phyloP scores from a whole-genome alignment of 1,140 invertebrate genomes.

The Propsilocerus akamusi region DNA sequence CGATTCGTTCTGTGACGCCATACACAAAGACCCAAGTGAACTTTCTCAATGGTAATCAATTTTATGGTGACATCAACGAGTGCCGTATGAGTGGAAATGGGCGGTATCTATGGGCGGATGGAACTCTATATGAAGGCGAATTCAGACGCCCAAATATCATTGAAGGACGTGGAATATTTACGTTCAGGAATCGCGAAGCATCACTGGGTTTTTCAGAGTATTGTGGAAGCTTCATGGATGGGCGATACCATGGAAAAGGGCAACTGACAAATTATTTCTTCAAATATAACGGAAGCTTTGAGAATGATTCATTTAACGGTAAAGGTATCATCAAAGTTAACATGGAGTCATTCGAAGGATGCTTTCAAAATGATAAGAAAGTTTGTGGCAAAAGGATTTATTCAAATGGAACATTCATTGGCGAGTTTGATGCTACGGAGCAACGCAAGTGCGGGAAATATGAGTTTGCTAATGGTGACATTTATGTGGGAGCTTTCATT shows the following conservation, averaged over 20 bases:
- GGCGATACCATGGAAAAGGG: neutral
- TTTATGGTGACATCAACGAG: neutral
- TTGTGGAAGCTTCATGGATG: neutral
- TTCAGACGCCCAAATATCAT: neutral
- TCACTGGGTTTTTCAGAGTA: neutral
- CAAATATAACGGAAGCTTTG: neutral
- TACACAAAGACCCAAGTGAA: neutral
- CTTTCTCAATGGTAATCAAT: neutral
- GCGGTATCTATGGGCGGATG: neutral
- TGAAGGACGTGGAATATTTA: neutral
- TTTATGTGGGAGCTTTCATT: neutral
- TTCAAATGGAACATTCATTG: neutral
- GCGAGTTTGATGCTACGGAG: neutral
- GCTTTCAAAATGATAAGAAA: neutral
- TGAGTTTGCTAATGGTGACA: neutral
- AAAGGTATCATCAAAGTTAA: neutral
- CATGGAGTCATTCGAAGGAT: neutral
- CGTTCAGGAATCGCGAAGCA: neutral
- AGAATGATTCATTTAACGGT: neutral
- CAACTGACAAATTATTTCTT: neutral
- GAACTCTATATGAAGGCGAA: neutral
- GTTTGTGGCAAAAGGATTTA: neutral
- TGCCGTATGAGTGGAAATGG: neutral
- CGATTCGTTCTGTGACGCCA: neutral
- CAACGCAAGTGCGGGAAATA: neutral